Evolutionary conservation across 2,113 vertebrate species (phyloP).

Genomic region (Trogon melanurus): DNA sequence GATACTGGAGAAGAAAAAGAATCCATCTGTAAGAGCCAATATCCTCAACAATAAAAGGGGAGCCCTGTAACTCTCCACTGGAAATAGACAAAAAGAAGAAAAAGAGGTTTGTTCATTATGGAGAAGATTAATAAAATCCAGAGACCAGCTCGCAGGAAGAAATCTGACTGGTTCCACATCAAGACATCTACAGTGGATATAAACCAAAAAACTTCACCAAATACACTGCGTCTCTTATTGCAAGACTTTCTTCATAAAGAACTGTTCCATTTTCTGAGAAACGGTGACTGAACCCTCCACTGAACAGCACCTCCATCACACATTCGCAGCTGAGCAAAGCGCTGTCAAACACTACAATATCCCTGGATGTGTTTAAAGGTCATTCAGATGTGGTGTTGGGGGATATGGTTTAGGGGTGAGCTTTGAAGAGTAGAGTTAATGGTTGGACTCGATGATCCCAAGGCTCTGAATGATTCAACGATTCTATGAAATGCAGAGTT

Average conservation of each 20-base stretch:
- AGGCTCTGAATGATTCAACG: no score
- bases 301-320: background rate
- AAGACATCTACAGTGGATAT: background rate
- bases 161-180: background rate
- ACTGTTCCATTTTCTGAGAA: background rate
- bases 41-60: background rate
- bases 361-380: no score
- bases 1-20: background rate
- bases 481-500: background rate
- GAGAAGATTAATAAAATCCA: slow-evolving; percentile 13
- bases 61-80: background rate
- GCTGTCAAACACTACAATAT: background rate
- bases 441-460: no score
- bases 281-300: background rate
- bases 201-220: background rate
- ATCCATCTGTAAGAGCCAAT: background rate
- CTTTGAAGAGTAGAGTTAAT: no score
- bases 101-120: background rate
- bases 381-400: no score
- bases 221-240: background rate
- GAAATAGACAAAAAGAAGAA: background rate
- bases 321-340: background rate
- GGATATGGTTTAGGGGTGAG: no score
- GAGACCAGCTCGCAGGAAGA: background rate
- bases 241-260: background rate